Evolutionary conservation across 64 coral and sea anemone species (phyloP), one percentile per base, ranked within the genome.

Genomic region (Trachythela sp.): DNA sequence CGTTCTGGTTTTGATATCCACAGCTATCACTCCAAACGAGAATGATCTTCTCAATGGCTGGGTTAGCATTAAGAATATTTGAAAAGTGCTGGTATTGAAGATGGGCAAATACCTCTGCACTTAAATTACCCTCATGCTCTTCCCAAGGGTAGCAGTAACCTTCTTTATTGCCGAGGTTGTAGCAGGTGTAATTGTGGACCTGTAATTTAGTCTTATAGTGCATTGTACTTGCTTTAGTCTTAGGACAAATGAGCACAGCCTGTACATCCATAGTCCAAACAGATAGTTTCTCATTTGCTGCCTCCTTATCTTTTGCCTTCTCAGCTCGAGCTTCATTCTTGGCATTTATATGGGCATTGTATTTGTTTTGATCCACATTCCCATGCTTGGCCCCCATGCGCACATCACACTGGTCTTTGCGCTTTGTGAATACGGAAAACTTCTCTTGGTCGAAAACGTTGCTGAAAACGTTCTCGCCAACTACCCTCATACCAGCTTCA

Each of bases 381-480:
- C 86, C 86, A 56, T 88, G 36, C 39, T 50, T 64, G 51, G 35
- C 54, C 8, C 27, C 54, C 8, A 70, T 39, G 38, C 86, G 68
- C 2, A 70, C 40, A 67, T 88, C 86, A 50, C 86, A 88, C 38
- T 88, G 86, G 59, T 88, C 86, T 70, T 88, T 88, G 7, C 58
- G 8, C 18, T 30, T 52, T 8, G n/a, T 87, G 48, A 54, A 87
- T 8, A 87, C 54, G 8, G 85, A 87, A 58, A 58, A 87, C 24
- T 87, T 87, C 45, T 36, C 45, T n/a, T 54, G 9, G 4, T 87
- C 85, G 54, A 87, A 87, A 4, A 54, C 27, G 5, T 87, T 87
- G 85, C 17, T 41, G 36, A 87, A 87, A 36, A 54, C 8, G 54
- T 8, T 77, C 17, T 77, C 71, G 3, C 31, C 54, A 49, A 54